Evolutionary conservation across 2,113 vertebrate species (phyloP).

Genomic region (Cariama cristata): DNA sequence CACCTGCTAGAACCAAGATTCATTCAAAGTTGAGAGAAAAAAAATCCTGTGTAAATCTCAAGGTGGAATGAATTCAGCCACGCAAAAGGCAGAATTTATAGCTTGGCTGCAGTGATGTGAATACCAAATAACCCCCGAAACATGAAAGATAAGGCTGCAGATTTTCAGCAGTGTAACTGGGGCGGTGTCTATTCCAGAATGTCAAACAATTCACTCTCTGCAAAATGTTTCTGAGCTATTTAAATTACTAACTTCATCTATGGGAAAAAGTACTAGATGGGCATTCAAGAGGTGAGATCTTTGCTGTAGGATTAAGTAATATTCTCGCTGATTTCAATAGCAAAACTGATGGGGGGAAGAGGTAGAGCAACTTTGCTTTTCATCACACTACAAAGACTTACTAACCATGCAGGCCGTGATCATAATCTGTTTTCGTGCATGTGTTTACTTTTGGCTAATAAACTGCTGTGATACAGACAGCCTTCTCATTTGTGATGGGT

Average conservation of each 20-base stretch:
- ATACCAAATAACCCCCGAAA: not conserved
- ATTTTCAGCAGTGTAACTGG: not conserved
- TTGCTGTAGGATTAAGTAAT: not conserved
- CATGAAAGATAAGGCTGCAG: not conserved
- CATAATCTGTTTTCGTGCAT: rapidly evolving
- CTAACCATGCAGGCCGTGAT: not conserved
- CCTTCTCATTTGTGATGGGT: not conserved
- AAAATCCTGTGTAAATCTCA: not conserved
- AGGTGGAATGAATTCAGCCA: not conserved
- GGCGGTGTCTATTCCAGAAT: not conserved
- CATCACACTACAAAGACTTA: not conserved
- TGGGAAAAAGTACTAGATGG: not conserved
- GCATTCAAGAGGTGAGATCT: not conserved
- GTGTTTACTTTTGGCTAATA: not conserved
- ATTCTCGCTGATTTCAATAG: not conserved
- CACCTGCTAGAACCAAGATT: not conserved
- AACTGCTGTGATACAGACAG: not conserved
- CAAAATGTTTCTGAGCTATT: not conserved
- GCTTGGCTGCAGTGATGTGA: not conserved
- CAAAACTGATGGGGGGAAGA: not conserved
- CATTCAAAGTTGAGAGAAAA: not conserved
- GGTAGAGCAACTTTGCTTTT: not conserved
- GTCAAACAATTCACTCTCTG: not conserved
- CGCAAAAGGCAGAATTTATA: not conserved
- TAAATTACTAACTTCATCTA: not conserved